Evolutionary conservation across 2,113 vertebrate species (phyloP).

Genomic region (Dasyurus viverrinus): DNA sequence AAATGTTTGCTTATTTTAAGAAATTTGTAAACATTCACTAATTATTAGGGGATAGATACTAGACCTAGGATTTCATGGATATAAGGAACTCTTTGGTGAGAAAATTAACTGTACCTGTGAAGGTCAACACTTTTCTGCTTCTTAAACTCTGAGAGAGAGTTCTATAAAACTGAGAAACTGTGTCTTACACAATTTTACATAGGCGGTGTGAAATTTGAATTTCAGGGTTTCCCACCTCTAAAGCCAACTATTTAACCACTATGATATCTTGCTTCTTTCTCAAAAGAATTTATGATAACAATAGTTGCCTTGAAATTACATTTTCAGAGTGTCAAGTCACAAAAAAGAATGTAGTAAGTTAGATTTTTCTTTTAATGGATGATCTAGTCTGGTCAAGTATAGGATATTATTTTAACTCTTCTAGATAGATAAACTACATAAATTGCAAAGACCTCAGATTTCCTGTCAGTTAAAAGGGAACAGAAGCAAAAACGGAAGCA

Average conservation of each 20-base stretch:
- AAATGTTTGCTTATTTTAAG: background rate
- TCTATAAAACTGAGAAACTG: background rate
- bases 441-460: background rate
- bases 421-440: no score
- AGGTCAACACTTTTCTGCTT: background rate
- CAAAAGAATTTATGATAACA: background rate
- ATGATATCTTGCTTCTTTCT: background rate
- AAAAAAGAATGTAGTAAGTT: background rate
- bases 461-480: background rate
- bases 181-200: background rate
- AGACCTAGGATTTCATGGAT: background rate
- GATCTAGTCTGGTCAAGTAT: no score
- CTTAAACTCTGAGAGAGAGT: background rate
- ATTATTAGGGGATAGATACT: background rate
- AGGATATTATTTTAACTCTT: no score
- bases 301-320: background rate
- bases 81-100: background rate
- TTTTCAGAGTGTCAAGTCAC: background rate
- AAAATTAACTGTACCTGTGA: background rate
- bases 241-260: background rate
- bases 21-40: background rate
- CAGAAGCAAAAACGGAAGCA: background rate
- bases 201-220: background rate
- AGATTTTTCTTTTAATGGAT: background rate
- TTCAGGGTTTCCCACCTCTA: background rate